Base-by-base conservation (phyloP, 2,797 vertebrate genomes). In the Bryconaethiops microstoma region DNA sequence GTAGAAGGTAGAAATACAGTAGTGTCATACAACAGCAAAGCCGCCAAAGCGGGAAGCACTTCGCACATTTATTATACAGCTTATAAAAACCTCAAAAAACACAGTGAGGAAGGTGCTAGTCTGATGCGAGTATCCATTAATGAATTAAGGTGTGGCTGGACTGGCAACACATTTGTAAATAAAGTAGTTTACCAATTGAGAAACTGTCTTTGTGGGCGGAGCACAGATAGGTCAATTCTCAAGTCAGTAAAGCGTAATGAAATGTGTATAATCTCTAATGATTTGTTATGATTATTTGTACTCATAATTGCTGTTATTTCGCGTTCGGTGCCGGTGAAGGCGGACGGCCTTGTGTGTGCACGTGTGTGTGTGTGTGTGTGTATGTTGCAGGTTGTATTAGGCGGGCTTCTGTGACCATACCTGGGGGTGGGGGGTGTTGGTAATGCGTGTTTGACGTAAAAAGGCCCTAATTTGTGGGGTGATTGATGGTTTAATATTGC, bases 401-500 rank as follows among this genome's bases (percentile, higher is more conserved):
- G 70, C 78, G 82, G 78, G 83, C 65, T 81, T 82, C 71, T 67
- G 79, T 78, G 59, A 74, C 54, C 80, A 78, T 84, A 86, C 84
- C 86, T 81, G 84, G 74, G 84, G 82, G 88, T 87, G 89, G 84
- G 74, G 62, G 87, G 91, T 87, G 91, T 87, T 87, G 90, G 92
- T 89, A 92, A 92, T 92, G 92, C 92, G 92, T 89, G 91, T 92
- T 91, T 94, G 93, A 94, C 94, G 92, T 93, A 93, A 93, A 94
- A 84, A 92, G 90, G 92, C 92, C 82, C 93, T 95, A 94, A 95
- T 94, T 95, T 95, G 91, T 91, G 90, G 78, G 88, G 91, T 95
- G 94, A 95, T 95, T 94, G 94, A 95, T 95, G 94, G 94, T 95
- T 95, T 95, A 95, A 95, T 95, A 95, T 95, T 94, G 92, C 94